Evolutionary conservation across 2,797 vertebrate species (phyloP), one percentile per base, ranked within the genome.

Genomic region (Chelidonichthys spinosus): DNA sequence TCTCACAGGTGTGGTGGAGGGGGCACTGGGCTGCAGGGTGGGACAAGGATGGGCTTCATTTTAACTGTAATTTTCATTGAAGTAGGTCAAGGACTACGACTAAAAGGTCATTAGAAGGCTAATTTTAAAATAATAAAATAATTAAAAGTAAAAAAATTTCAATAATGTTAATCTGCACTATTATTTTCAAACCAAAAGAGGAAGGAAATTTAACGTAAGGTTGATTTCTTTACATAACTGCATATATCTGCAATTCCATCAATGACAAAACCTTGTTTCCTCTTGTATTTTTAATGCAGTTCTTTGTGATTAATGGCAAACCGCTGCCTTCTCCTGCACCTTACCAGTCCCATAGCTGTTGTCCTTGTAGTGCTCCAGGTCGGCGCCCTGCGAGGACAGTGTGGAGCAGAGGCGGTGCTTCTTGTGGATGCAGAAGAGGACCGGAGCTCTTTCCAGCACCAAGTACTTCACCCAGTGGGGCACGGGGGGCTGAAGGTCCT

Each of bases 401-500:
- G 79, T 74, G 11, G 93, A 93, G 77, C 89, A 94, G 63, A 96
- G 85, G 1, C 90, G 89, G 43, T 90, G 90, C 63, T 95, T 94
- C 71, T 94, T 94, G 59, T 89, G 86, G 56, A 97, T 94, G 84
- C 97, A 98, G 80, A 98, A 96, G 58, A 98, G 90, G 58, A 89
- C 9, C 0, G 97, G 81, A 9, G 95, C 95, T 74, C 92, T 92
- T 59, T 97, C 96, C 78, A 99, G 90, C 15, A 98, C 93, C 89
- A 98, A 77, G 63, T 66, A 94, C 82, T 94, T 96, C 25, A 98
- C 75, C 98, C 98, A 99, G 47, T 83, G 78, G 0, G 98, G 98
- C 2, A 98, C 97, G 0, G 95, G 97, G 1, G 95, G 94, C 91
- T 98, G 97, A 78, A 99, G 93, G 75, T 99, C 97, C 81, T 99